Evolutionary conservation across 2,797 vertebrate genomes (phyloP).

Genomic region (Sardinella longiceps): DNA sequence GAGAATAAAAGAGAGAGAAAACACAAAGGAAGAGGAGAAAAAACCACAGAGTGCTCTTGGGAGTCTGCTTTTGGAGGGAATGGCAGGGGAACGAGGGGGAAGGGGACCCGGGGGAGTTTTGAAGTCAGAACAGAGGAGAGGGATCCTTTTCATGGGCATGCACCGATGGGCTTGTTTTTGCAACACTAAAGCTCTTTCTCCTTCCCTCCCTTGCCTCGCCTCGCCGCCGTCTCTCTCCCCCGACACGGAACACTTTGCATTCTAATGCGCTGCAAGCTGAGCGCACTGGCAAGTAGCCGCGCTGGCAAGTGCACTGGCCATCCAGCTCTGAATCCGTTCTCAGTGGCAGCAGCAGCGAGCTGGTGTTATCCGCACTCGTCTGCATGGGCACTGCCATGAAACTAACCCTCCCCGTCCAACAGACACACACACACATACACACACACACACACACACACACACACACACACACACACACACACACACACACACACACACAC

Average conservation of each 20-base stretch:
- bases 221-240: slow-evolving; percentile 67
- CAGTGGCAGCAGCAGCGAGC: slow-evolving; percentile 38
- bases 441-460: no score
- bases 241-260: slow-evolving; percentile 75
- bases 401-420: not conserved
- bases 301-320: slow-evolving; percentile 67
- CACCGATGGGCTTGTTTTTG: slow-evolving; percentile 79
- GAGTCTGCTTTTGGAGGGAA: slow-evolving; percentile 61
- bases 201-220: slow-evolving; percentile 71
- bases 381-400: slow-evolving; percentile 22
- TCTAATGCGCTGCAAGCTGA: slow-evolving; percentile 71
- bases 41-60: slow-evolving; percentile 60
- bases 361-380: slow-evolving; percentile 69
- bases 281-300: slow-evolving; percentile 69
- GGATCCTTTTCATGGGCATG: slow-evolving; percentile 78
- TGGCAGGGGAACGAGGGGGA: slow-evolving; percentile 64
- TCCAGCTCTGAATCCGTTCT: slow-evolving; percentile 57
- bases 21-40: not conserved
- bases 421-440: no score
- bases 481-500: no score
- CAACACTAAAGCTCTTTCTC: slow-evolving; percentile 78
- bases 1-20: not conserved
- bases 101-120: slow-evolving; percentile 65
- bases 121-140: slow-evolving; percentile 70
- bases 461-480: no score